Evolutionary conservation across 2,797 vertebrate species (phyloP), one percentile per base, ranked within the genome.

Genomic region (Bovichtus variegatus): DNA sequence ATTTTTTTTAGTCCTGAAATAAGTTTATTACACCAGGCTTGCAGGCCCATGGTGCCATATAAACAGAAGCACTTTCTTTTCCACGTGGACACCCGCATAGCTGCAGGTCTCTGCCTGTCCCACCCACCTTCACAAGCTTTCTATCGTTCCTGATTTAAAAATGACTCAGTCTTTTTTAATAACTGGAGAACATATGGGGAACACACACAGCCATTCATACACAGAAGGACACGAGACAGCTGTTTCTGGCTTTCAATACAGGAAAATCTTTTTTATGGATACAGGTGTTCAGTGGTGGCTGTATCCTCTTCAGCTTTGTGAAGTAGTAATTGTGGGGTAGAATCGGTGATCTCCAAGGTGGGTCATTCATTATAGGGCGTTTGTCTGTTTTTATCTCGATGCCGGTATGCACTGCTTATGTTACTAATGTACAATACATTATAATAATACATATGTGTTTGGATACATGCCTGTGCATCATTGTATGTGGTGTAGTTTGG

Each of bases 181-280:
- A 78, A 76, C 40, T 9, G 10, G 62, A 27, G 31, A 67, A 40
- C 84, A 74, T 31, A 11, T 76, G 69, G 64, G 21, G 62, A 85
- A 85, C 75, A 84, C 81, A 83, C 78, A 80, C 78, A 74, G 21
- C 29, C 74, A 41, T 59, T 62, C 58, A 60, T 53, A 34, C 43
- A 25, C 41, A 65, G 2, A 44, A 50, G 18, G 31, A 78, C 41
- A 77, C 23, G 3, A 41, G 47, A 85, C 88, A 87, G 79, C 88
- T 91, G 91, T 82, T 89, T 86, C 59, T 74, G 68, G 59, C 79
- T 83, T 84, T 81, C 23, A 58, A 58, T 85, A 40, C 12, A 11
- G 58, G 74, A 69, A 70, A 19, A 55, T 64, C 60, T 18, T 75
- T 79, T 43, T 51, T 57, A 23, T 34, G 41, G 53, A 63, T 50